phyloP scores from a whole-genome alignment of 2,888 invertebrate genomes.

The Omphaloscelis lunosa region DNA sequence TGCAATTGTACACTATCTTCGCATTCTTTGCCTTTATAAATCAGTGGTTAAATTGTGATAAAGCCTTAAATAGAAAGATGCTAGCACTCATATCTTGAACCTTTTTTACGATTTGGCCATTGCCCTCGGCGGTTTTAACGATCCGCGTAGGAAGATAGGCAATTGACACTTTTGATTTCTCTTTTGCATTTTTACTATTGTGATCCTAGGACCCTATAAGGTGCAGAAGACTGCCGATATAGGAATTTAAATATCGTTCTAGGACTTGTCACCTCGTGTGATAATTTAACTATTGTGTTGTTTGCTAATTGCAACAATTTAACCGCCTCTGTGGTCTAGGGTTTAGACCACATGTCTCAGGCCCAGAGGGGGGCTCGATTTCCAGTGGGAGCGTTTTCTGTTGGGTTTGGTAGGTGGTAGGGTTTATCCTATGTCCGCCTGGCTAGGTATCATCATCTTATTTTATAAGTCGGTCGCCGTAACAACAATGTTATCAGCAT shows the following conservation, averaged over 20 bases:
- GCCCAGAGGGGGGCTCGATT: too few species aligned
- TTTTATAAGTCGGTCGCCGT: too few species aligned
- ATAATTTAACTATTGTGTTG: background rate
- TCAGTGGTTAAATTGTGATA: constrained; percentile 14
- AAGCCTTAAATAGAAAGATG: constrained; percentile 47
- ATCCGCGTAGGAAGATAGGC: constrained; percentile 56
- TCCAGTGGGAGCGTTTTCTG: too few species aligned
- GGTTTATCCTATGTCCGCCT: too few species aligned
- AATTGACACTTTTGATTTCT: constrained; percentile 52
- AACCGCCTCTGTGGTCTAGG: too few species aligned
- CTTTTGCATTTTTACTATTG: constrained; percentile 47
- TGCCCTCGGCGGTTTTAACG: constrained; percentile 53
- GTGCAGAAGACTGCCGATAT: background rate
- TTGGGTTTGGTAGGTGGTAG: too few species aligned
- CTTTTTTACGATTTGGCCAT: constrained; percentile 58
- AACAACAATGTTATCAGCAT: too few species aligned
- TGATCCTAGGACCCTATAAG: constrained; percentile 31
- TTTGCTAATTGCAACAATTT: background rate
- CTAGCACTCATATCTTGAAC: constrained; percentile 44
- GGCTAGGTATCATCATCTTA: too few species aligned
- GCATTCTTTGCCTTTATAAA: constrained; percentile 19
- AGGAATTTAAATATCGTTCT: background rate
- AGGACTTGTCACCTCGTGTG: too few species aligned
- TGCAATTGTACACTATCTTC: constrained; percentile 1
- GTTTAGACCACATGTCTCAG: too few species aligned